phyloP scores from a whole-genome alignment of 2,888 invertebrate species.

The Thysanoteuthis rhombus region DNA sequence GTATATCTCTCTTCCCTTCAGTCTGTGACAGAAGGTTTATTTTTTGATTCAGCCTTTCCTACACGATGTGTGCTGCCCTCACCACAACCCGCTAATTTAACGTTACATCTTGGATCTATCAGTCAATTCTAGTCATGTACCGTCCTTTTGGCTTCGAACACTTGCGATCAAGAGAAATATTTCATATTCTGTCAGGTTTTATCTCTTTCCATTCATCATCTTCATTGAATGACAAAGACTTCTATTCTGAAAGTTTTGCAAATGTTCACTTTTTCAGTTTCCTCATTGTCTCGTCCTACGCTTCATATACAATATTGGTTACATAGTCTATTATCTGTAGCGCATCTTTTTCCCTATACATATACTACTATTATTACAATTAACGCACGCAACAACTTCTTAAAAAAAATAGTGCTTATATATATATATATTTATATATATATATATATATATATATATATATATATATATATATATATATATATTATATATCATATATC shows the following conservation, averaged over 20 bases:
- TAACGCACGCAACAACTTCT: too few species aligned
- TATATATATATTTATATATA: too few species aligned
- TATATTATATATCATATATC: too few species aligned
- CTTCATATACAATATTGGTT: too few species aligned
- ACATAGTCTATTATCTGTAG: too few species aligned
- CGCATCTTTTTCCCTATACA: too few species aligned
- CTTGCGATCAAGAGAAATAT: background rate
- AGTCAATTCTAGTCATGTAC: background rate
- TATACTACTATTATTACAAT: too few species aligned
- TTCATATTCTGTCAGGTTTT: background rate
- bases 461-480: too few species aligned
- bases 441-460: too few species aligned
- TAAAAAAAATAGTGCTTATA: too few species aligned
- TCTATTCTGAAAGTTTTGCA: background rate
- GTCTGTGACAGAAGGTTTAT: background rate
- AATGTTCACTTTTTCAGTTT: background rate
- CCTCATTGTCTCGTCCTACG: background rate
- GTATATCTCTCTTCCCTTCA: background rate
- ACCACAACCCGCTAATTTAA: background rate
- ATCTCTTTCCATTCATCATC: background rate
- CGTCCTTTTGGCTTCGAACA: background rate
- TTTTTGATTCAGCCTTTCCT: background rate
- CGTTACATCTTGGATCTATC: background rate
- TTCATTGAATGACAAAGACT: background rate
- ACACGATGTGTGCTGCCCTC: background rate